These are phyloP conservation scores for Nezara viridula DNA, from an alignment of 2,888 invertebrate species.

Conservation along the genomic window DNA sequence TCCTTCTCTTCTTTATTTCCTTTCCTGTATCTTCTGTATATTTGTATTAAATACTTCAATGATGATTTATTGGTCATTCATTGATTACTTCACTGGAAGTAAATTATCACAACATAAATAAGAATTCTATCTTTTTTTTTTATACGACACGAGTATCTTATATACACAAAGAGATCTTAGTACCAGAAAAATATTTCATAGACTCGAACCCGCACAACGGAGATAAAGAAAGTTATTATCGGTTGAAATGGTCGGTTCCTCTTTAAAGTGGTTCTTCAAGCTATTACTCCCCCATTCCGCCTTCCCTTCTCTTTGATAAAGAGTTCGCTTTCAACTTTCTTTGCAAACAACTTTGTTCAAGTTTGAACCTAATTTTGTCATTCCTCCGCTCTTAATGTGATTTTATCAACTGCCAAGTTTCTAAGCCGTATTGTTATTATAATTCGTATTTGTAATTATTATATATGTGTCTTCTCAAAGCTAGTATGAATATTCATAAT, in stretches of 20 bases:
- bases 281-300: background rate
- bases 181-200: background rate
- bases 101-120: no score
- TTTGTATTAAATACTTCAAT: no score
- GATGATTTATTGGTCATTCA: no score
- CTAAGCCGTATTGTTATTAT: background rate
- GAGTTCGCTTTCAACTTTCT: slow-evolving; percentile 10
- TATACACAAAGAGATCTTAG: background rate
- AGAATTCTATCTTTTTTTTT: no score
- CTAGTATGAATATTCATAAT: no score
- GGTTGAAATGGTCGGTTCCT: background rate
- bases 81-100: no score
- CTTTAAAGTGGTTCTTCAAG: background rate
- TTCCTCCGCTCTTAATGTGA: background rate
- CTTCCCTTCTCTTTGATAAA: background rate
- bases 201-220: background rate
- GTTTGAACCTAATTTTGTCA: slow-evolving; percentile 30
- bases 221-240: slow-evolving; percentile 8
- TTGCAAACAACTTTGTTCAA: slow-evolving; percentile 5
- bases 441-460: background rate
- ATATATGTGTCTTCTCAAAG: background rate
- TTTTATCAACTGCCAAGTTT: background rate
- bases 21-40: no score
- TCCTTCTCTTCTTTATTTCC: no score
- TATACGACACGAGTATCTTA: background rate